These are phyloP conservation scores for Drosophila neocordata DNA, from an alignment of 1,140 invertebrate species.

Conservation along the genomic window DNA sequence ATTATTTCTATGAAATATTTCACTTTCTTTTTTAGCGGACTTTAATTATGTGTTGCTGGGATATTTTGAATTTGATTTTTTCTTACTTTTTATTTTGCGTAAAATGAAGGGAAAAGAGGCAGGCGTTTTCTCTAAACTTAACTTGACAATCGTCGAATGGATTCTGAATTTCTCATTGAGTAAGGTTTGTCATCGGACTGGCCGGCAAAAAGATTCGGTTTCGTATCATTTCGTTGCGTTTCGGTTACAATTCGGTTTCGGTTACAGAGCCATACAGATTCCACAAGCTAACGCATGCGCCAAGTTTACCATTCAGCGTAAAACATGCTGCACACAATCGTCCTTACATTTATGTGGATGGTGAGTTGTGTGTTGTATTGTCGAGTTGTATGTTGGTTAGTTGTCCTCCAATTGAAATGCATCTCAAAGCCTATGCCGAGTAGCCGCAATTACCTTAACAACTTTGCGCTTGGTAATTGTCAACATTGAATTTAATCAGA, in stretches of 20 bases:
- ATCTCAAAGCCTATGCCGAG: slow-evolving; percentile 55
- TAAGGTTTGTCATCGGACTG: slow-evolving; percentile 59
- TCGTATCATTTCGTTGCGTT: slow-evolving; percentile 25
- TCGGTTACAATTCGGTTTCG: slow-evolving; percentile 20
- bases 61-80: slow-evolving; percentile 35
- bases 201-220: slow-evolving; percentile 31
- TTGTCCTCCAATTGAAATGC: slow-evolving; percentile 61
- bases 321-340: slow-evolving; percentile 34
- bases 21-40: slow-evolving; percentile 27
- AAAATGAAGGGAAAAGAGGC: slow-evolving; percentile 65
- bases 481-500: slow-evolving; percentile 73
- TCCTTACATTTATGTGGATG: not conserved
- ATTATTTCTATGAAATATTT: slow-evolving; percentile 6
- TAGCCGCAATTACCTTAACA: slow-evolving; percentile 67
- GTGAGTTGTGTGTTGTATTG: not conserved
- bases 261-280: slow-evolving; percentile 51
- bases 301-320: slow-evolving; percentile 37
- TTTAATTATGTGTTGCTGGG: slow-evolving; percentile 38
- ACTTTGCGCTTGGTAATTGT: slow-evolving; percentile 60
- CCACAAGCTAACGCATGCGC: slow-evolving; percentile 71
- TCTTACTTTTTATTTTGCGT: slow-evolving; percentile 54
- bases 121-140: slow-evolving; percentile 67
- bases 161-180: slow-evolving; percentile 81
- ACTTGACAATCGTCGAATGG: slow-evolving; percentile 78
- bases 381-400: not conserved